These are phyloP conservation scores for Epizoanthus ramosus DNA, from an alignment of 92 coral and sea anemone genomes.

Conservation along the genomic window DNA sequence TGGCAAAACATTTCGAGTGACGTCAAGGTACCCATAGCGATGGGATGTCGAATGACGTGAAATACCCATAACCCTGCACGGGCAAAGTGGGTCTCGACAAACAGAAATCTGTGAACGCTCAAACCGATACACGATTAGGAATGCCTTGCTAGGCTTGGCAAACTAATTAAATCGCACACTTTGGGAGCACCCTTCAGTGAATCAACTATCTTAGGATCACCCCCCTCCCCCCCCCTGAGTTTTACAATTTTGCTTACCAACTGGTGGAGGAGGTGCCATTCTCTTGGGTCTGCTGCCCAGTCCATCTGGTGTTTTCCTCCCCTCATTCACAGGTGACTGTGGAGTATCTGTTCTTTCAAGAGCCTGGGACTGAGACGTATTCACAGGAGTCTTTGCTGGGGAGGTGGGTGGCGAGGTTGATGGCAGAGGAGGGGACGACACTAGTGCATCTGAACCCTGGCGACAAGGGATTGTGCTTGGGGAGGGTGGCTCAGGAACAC, in stretches of 20 bases:
- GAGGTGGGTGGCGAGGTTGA: conserved; percentile 63
- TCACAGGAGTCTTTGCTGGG: conserved; percentile 45
- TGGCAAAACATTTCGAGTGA: no score
- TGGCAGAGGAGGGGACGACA: conserved; percentile 27
- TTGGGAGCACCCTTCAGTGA: no score
- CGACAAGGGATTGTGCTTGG: conserved; percentile 70
- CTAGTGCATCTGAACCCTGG: conserved; percentile 1
- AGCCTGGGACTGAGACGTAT: conserved; percentile 18
- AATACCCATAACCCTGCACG: no score
- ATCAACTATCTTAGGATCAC: no score
- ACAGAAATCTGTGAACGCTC: no score
- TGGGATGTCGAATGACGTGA: no score
- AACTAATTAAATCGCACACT: no score
- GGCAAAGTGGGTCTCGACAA: no score
- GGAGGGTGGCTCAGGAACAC: conserved; percentile 68
- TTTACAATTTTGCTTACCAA: conserved; percentile 34
- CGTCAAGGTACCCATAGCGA: no score
- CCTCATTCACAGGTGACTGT: conserved; percentile 55
- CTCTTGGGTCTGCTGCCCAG: conserved; percentile 67
- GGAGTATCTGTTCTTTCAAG: conserved; percentile 45
- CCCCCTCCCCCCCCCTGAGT: neutral
- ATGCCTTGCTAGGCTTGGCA: no score
- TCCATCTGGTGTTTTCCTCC: conserved; percentile 42
- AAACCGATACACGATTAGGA: no score
- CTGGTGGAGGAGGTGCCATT: conserved; percentile 85